A percentile compares a stretch with the other conserved stretches of the same genome.
These are phyloP conservation scores for Anarrhichthys ocellatus DNA, from an alignment of 2,113 vertebrate genomes.

Conservation along the genomic window DNA sequence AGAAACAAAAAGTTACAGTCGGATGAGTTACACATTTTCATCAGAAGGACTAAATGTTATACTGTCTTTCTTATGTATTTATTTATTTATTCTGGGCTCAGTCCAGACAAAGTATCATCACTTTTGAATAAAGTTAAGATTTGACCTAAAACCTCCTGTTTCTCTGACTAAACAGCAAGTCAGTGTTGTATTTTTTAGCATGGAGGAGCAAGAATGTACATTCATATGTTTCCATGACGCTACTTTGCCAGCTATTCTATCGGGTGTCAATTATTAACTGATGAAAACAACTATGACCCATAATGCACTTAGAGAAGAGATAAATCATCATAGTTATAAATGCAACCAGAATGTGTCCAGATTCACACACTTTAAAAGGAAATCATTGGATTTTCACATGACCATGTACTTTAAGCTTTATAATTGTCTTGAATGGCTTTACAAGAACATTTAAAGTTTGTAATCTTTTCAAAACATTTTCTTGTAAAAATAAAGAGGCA, in stretches of 20 bases:
- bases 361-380: background rate
- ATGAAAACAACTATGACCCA: background rate
- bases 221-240: conserved; percentile 30
- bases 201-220: conserved; percentile 51
- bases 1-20: background rate
- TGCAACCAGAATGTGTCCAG: background rate
- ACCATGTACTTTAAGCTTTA: background rate
- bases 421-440: background rate
- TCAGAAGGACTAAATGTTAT: background rate
- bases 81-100: background rate
- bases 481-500: background rate
- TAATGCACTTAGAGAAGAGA: background rate
- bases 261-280: conserved; percentile 24
- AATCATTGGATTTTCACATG: background rate
- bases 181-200: conserved; percentile 9
- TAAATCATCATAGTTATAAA: background rate
- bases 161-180: background rate
- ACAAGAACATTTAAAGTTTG: background rate
- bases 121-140: background rate
- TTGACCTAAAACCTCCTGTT: conserved; percentile 2
- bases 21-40: background rate
- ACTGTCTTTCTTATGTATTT: background rate
- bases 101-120: background rate
- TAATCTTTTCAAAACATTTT: background rate
- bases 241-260: background rate